phyloP scores from a whole-genome alignment of 2,888 invertebrate species.

The Drosophila differens region DNA sequence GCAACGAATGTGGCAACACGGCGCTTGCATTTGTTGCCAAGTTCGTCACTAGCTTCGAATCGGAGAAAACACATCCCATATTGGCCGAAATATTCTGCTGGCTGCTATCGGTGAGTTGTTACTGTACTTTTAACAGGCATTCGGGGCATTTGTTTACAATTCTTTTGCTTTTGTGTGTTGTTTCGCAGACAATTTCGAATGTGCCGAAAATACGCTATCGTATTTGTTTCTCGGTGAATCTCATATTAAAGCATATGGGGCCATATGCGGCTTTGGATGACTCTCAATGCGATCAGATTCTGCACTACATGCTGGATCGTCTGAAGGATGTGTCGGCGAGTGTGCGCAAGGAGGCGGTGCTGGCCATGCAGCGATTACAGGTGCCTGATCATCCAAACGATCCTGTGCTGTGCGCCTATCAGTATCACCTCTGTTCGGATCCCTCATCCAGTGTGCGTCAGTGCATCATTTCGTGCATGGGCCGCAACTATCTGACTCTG shows the following conservation, averaged over 20 bases:
- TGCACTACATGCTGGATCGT: conserved; percentile 89
- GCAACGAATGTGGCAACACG: conserved; percentile 89
- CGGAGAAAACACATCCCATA: conserved; percentile 84
- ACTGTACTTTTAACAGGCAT: conserved; percentile 17
- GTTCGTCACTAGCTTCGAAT: conserved; percentile 88
- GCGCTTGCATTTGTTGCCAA: conserved; percentile 90
- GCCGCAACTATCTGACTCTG: conserved; percentile 90
- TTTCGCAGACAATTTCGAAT: conserved; percentile 85
- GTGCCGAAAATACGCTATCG: conserved; percentile 88
- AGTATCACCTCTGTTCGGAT: conserved; percentile 90
- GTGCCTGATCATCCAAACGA: conserved; percentile 91
- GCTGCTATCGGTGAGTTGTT: conserved; percentile 70
- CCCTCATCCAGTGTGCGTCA: conserved; percentile 90
- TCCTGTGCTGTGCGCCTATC: conserved; percentile 90
- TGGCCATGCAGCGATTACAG: conserved; percentile 92
- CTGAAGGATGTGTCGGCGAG: conserved; percentile 90
- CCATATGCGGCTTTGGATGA: conserved; percentile 92
- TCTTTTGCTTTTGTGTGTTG: conserved; percentile 17
- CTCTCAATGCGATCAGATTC: conserved; percentile 90
- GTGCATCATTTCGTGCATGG: conserved; percentile 90
- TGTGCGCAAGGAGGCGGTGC: conserved; percentile 92
- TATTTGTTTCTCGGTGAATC: conserved; percentile 91
- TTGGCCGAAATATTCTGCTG: conserved; percentile 78
- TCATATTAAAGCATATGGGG: conserved; percentile 90
- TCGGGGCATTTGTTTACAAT: neutral